These are phyloP conservation scores for Carabus problematicus DNA, from an alignment of 2,888 invertebrate genomes.

Conservation along the genomic window DNA sequence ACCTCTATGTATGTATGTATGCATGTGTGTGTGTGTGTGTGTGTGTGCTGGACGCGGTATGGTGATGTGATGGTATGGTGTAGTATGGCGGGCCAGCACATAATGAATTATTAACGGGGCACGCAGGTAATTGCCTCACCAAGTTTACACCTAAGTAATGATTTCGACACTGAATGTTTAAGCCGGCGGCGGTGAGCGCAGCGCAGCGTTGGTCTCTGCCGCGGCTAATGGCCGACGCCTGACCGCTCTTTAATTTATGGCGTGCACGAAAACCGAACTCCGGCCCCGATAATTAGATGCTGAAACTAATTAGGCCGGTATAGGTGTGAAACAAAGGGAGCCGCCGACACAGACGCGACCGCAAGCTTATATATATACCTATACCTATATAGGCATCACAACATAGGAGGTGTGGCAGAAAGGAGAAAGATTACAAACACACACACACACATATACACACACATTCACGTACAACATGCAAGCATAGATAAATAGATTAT, in stretches of 20 bases:
- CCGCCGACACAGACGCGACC: slow-evolving; percentile 47
- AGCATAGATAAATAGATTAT: no score
- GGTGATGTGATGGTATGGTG: background rate
- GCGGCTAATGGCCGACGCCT: slow-evolving; percentile 44
- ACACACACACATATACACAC: no score
- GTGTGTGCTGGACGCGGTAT: background rate
- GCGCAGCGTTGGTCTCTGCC: slow-evolving; percentile 5
- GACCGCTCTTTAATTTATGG: slow-evolving; percentile 58
- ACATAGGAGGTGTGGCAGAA: no score
- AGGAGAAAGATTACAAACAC: no score
- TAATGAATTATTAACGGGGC: slow-evolving; percentile 58
- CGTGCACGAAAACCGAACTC: slow-evolving; percentile 59
- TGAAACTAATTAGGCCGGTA: slow-evolving; percentile 62
- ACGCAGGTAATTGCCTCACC: slow-evolving; percentile 59
- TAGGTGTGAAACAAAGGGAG: slow-evolving; percentile 62
- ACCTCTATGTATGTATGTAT: background rate
- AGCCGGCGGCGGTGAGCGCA: slow-evolving; percentile 47
- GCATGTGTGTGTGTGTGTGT: slow-evolving; percentile 2
- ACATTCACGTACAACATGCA: no score
- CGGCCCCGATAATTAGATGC: slow-evolving; percentile 62
- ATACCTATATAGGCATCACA: background rate
- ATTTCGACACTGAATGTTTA: slow-evolving; percentile 63
- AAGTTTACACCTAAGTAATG: slow-evolving; percentile 63
- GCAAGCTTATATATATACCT: background rate
- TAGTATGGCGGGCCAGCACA: slow-evolving; percentile 37